phyloP scores from a whole-genome alignment of 2,113 vertebrate genomes.

The Stigmatopora nigra region DNA sequence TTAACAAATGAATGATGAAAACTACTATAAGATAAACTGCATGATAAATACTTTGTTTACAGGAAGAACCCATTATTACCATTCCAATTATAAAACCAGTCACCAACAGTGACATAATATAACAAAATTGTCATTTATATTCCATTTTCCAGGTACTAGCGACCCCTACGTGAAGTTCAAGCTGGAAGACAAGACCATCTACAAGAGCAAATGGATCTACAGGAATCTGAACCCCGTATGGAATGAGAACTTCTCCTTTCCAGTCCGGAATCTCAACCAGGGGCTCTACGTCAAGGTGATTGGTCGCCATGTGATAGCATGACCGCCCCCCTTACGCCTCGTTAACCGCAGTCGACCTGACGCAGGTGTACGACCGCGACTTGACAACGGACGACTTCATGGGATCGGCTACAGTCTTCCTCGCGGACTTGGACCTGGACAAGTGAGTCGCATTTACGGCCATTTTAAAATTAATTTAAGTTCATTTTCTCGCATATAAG shows the following conservation, averaged over 20 bases:
- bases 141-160: slow-evolving; percentile 80
- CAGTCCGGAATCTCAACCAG: slow-evolving; percentile 81
- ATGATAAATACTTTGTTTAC: too few relatives aligned
- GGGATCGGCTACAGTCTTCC: slow-evolving; percentile 76
- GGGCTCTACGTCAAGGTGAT: slow-evolving; percentile 86
- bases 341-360: background rate
- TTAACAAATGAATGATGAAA: too few relatives aligned
- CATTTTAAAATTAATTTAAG: too few relatives aligned
- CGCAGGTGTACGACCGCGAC: slow-evolving; percentile 91
- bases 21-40: too few relatives aligned
- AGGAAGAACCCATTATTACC: background rate
- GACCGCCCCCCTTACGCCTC: background rate
- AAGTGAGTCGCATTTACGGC: slow-evolving; percentile 78
- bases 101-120: background rate
- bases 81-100: too few relatives aligned
- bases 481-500: too few relatives aligned
- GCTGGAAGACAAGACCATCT: slow-evolving; percentile 88
- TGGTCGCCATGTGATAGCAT: background rate
- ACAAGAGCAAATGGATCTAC: slow-evolving; percentile 93
- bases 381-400: slow-evolving; percentile 95
- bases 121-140: background rate
- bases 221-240: slow-evolving; percentile 91
- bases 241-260: slow-evolving; percentile 89
- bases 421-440: slow-evolving; percentile 80
- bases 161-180: slow-evolving; percentile 97